Conservation (phyloP, 2,888 invertebrate species). For the Lepas anatifera region DNA sequence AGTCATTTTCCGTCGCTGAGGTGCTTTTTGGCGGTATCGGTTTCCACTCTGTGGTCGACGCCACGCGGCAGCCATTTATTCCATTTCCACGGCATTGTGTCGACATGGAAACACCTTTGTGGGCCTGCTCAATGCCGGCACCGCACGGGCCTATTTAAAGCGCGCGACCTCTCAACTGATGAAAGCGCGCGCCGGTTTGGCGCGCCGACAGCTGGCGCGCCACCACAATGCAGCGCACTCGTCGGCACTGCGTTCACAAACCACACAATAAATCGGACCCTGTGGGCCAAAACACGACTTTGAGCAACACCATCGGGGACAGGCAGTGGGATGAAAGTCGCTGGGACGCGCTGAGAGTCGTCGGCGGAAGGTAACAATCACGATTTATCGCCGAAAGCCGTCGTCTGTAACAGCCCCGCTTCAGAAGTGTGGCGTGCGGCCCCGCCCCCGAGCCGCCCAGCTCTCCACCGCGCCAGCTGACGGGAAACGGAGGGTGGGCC, state of each 20-base stretch:
- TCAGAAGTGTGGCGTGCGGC: background rate
- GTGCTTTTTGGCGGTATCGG: too few relatives aligned
- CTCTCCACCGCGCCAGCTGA: too few relatives aligned
- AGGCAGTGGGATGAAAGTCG: too few relatives aligned
- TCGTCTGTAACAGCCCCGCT: background rate
- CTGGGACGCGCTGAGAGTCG: too few relatives aligned
- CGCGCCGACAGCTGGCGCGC: background rate
- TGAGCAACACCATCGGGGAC: background rate
- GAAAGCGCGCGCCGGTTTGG: background rate
- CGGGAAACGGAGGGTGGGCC: too few relatives aligned
- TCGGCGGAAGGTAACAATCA: background rate
- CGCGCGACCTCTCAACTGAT: background rate
- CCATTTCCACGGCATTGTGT: conserved; percentile 6
- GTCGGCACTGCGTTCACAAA: conserved; percentile 1
- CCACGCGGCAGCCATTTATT: background rate
- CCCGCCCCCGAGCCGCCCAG: too few relatives aligned
- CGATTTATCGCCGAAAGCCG: background rate
- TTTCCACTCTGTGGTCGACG: too few relatives aligned
- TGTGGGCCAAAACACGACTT: background rate
- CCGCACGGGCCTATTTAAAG: background rate
- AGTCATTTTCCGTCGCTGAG: too few relatives aligned
- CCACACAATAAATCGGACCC: background rate
- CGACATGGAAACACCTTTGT: conserved; percentile 12
- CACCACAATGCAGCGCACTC: background rate
- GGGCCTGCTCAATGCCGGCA: background rate